Evolutionary conservation across 2,797 vertebrate genomes (phyloP).

Genomic region (Nasua narica): DNA sequence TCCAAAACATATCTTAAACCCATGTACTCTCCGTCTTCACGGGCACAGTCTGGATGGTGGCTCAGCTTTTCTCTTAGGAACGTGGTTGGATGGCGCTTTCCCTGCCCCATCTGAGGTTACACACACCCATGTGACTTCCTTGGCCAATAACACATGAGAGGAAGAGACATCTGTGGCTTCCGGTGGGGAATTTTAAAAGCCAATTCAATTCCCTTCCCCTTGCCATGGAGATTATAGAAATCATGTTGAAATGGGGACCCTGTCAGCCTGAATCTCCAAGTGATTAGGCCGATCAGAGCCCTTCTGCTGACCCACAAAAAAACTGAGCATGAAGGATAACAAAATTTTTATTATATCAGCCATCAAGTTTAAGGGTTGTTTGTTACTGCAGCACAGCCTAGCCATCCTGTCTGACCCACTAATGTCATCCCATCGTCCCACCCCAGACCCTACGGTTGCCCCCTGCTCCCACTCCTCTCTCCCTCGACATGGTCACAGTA

Average conservation of each 20-base stretch:
- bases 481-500: not conserved
- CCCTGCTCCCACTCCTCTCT: not conserved
- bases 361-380: not conserved
- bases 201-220: not conserved
- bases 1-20: not conserved
- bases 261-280: not conserved
- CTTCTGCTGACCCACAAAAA: not conserved
- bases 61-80: not conserved
- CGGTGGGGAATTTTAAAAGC: not conserved
- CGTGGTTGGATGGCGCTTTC: not conserved
- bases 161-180: not conserved
- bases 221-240: not conserved
- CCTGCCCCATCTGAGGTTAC: not conserved
- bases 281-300: not conserved
- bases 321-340: not conserved
- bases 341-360: not conserved
- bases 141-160: not conserved
- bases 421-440: not conserved
- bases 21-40: not conserved
- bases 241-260: not conserved
- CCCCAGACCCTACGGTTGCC: not conserved
- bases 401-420: not conserved
- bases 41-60: not conserved
- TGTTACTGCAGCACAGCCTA: not conserved
- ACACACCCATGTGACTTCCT: not conserved